Evolutionary conservation across 2,888 invertebrate genomes (phyloP).

Genomic region (Agrochola circellaris): DNA sequence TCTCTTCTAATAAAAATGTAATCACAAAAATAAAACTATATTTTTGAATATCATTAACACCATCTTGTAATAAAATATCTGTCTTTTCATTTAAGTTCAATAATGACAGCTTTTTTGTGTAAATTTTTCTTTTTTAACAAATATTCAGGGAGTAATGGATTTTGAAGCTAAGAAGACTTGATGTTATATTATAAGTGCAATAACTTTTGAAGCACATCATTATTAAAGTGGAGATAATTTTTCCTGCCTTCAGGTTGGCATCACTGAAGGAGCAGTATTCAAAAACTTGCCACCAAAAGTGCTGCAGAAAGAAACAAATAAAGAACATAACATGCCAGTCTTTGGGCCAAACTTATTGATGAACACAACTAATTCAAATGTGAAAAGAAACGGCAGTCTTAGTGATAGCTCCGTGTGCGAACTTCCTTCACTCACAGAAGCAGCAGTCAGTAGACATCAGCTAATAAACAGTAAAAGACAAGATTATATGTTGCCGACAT

Average conservation of each 20-base stretch:
- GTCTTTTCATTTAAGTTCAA: constrained; percentile 56
- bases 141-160: constrained; percentile 85
- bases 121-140: constrained; percentile 73
- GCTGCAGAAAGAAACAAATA: constrained; percentile 84
- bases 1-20: constrained; percentile 48
- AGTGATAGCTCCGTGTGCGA: constrained; percentile 87
- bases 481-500: constrained; percentile 71
- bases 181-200: constrained; percentile 82
- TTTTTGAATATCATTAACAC: constrained; percentile 55
- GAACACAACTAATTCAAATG: constrained; percentile 72
- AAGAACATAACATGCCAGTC: constrained; percentile 79
- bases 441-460: constrained; percentile 78
- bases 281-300: constrained; percentile 88
- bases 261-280: constrained; percentile 89
- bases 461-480: constrained; percentile 73
- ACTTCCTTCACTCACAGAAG: constrained; percentile 76
- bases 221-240: constrained; percentile 91
- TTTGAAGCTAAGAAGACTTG: constrained; percentile 88
- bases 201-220: constrained; percentile 88
- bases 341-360: constrained; percentile 75
- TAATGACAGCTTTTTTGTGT: constrained; percentile 65
- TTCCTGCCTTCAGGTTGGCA: constrained; percentile 91
- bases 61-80: constrained; percentile 53
- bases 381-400: constrained; percentile 80
- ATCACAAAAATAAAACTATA: constrained; percentile 30